Evolutionary conservation across 1,140 invertebrate species (phyloP), one percentile per base, ranked within the genome.

Genomic region (Sycophaga agraensis): DNA sequence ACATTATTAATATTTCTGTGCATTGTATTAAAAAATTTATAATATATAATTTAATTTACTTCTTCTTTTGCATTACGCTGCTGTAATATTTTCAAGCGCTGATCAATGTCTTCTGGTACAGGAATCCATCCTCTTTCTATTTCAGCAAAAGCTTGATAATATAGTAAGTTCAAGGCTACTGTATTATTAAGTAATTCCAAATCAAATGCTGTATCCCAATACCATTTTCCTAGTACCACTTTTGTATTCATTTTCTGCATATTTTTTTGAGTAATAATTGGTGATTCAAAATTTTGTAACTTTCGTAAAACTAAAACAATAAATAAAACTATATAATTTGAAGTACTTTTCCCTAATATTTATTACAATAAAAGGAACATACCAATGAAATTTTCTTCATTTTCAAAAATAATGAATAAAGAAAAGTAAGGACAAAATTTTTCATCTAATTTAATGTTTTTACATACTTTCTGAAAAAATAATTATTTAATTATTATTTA

Each of bases 211-310:
- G 86, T 81, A 76, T 97, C 92, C 96, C 95, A 98, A 73, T 92
- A 96, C 82, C 92, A 75, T 59, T 75, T 80, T 42, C 69, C 75
- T 22, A 81, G 60, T 61, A 79, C 66, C 17, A 80, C 34, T 62
- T 64, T 74, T 2, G 67, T 65, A 11, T 67, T 70, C 35, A 64
- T 66, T 53, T 68, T 66, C 50, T 68, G 66, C 39, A 77, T 81
- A 66, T 84, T 84, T 68, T 85, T 91, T 70, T 93, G 86, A 54
- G 94, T 95, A 78, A 98, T 90, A 78, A 91, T 93, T 11, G 96
- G 96, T 61, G 94, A 96, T 84, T 99, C 96, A 86, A 96, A 98
- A 74, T 97, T 89, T 81, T 97, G 92, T 22, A 98, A 79, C 75
- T 91, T 92, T 59, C 95, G 85, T 42, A 96, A 76, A 76, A 96